A percentile compares a stretch with the other conserved stretches of the same genome.
phyloP scores from a whole-genome alignment of 2,797 vertebrate genomes.

The Brachyalestes nurse region DNA sequence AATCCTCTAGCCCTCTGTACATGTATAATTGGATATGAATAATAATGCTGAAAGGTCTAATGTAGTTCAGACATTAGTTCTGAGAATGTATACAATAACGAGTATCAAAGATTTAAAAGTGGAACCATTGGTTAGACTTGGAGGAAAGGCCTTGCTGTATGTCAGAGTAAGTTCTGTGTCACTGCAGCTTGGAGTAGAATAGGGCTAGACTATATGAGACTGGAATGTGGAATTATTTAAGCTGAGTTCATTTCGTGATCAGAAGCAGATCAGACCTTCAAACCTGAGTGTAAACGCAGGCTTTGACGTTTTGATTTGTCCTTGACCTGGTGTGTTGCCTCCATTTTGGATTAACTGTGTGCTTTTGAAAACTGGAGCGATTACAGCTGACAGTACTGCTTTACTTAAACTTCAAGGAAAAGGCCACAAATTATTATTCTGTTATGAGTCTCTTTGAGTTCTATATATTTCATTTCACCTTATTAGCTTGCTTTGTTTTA shows the following conservation, averaged over 20 bases:
- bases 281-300: neutral
- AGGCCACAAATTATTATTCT: too few species aligned
- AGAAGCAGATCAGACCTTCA: neutral
- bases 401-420: neutral
- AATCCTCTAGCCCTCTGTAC: too few species aligned
- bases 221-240: slow-evolving; percentile 67
- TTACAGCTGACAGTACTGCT: neutral
- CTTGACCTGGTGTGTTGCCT: neutral
- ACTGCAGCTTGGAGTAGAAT: slow-evolving; percentile 49
- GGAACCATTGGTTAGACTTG: neutral
- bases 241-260: slow-evolving; percentile 15
- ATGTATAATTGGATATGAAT: too few species aligned
- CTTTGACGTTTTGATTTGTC: slow-evolving; percentile 8
- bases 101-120: slow-evolving; percentile 25
- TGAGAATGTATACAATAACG: too few species aligned
- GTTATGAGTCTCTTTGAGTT: neutral
- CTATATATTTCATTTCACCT: neutral
- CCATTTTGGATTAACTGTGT: neutral
- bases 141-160: neutral
- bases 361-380: too few species aligned
- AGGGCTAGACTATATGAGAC: slow-evolving; percentile 60
- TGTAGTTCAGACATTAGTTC: too few species aligned
- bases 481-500: neutral
- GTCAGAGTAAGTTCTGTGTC: neutral
- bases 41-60: too few species aligned